Percentiles rank a stretch among this genome's conserved stretches.
Evolutionary conservation across 1,140 invertebrate genomes (phyloP).

Genomic region (Diuraphis noxia): DNA sequence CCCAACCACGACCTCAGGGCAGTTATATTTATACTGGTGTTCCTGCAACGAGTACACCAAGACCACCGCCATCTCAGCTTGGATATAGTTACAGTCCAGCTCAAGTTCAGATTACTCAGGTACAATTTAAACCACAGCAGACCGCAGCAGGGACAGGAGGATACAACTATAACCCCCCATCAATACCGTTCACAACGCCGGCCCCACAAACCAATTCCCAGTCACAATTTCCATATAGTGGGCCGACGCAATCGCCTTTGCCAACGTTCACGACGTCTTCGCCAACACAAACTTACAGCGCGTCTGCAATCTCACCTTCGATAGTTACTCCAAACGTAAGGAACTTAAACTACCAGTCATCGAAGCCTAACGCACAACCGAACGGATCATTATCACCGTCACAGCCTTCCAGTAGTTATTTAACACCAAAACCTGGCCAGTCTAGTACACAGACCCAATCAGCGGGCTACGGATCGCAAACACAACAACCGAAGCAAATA

Average conservation of each 20-base stretch:
- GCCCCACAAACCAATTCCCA: not conserved
- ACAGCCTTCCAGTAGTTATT: not conserved
- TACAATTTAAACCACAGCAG: not conserved
- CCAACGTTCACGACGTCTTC: slow-evolving; percentile 31
- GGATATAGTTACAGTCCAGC: slow-evolving; percentile 24
- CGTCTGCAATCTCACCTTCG: not conserved
- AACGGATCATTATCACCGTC: too few species aligned
- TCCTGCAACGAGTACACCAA: not conserved
- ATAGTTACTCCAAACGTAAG: not conserved
- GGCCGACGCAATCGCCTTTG: not conserved
- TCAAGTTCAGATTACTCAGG: slow-evolving; percentile 6
- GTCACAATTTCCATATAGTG: not conserved
- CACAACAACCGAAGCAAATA: not conserved
- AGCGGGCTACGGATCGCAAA: not conserved
- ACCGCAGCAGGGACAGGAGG: not conserved
- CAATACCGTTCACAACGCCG: slow-evolving; percentile 19
- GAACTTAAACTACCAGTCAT: not conserved
- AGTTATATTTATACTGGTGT: slow-evolving; percentile 31
- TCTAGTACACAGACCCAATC: not conserved
- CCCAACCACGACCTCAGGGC: not conserved
- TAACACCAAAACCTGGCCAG: not conserved
- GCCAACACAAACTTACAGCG: not conserved
- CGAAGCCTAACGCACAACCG: not conserved
- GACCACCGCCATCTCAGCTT: not conserved
- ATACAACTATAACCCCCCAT: not conserved